Percentiles rank a stretch among this genome's conserved stretches.
Evolutionary conservation across 2,113 vertebrate species (phyloP).

Genomic region (Gallinago jamesoni): DNA sequence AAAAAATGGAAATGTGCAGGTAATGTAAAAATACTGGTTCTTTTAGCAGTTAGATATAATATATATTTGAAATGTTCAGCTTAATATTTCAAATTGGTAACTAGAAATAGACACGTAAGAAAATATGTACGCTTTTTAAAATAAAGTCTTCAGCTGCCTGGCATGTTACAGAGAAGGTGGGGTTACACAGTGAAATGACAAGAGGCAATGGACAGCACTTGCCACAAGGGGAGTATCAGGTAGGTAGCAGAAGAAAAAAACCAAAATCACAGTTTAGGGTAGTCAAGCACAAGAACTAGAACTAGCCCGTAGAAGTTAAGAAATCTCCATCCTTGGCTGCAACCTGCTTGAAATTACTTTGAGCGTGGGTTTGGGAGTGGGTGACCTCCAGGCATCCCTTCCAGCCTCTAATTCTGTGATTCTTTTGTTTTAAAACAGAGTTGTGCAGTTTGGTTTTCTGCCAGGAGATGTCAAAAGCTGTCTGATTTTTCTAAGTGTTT

Average conservation of each 20-base stretch:
- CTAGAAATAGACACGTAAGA: not conserved
- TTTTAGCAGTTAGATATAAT: not conserved
- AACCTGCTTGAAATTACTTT: not conserved
- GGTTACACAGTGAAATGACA: not conserved
- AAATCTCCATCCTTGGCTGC: not conserved
- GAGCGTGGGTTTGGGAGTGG: not conserved
- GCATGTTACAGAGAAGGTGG: not conserved
- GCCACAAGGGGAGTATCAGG: not conserved
- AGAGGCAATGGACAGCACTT: not conserved
- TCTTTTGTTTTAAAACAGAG: not conserved
- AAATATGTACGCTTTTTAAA: not conserved
- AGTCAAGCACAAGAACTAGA: not conserved
- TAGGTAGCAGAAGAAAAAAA: not conserved
- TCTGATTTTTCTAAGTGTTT: not conserved
- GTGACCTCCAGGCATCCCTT: not conserved
- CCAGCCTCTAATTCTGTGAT: not conserved
- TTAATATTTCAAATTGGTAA: not conserved
- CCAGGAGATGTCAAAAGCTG: not conserved
- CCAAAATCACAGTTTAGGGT: not conserved
- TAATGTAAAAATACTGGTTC: not conserved
- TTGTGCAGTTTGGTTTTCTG: not conserved
- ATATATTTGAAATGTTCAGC: not conserved
- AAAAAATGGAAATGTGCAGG: slow-evolving; percentile 73
- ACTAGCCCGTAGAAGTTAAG: not conserved
- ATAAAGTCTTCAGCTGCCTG: not conserved